phyloP scores from a whole-genome alignment of 2,113 vertebrate species.

The Petrocephalus zakoni region DNA sequence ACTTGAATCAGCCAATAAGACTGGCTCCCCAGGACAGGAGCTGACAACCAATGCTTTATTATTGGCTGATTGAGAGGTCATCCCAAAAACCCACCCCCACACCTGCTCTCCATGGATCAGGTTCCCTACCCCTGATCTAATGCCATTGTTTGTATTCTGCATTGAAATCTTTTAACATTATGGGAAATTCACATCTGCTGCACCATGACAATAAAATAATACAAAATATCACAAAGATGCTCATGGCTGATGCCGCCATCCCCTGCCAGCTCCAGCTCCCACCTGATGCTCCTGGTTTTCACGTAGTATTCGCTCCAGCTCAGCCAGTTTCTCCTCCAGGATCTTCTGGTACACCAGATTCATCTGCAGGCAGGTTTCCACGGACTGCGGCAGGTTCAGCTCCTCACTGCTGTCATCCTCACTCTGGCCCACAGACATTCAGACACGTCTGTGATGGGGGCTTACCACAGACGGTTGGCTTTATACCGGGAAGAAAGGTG shows the following conservation, averaged over 20 bases:
- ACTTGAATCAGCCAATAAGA: too few relatives aligned
- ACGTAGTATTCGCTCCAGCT: constrained; percentile 58
- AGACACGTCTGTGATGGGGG: neutral
- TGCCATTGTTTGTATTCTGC: too few relatives aligned
- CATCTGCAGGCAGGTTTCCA: constrained; percentile 75
- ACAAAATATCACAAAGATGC: neutral
- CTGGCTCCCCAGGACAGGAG: too few relatives aligned
- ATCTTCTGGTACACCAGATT: constrained; percentile 81
- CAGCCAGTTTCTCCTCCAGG: constrained; percentile 69
- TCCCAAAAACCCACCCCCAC: too few relatives aligned
- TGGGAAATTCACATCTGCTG: neutral
- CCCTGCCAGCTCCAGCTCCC: neutral
- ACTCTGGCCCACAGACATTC: constrained; percentile 30
- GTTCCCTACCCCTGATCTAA: too few relatives aligned
- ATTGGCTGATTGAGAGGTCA: too few relatives aligned
- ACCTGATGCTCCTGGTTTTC: constrained; percentile 77
- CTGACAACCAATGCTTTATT: too few relatives aligned
- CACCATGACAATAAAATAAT: neutral
- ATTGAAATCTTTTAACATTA: neutral
- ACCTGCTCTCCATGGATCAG: too few relatives aligned
- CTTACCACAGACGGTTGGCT: neutral
- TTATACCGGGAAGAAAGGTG: neutral
- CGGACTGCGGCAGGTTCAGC: constrained; percentile 55
- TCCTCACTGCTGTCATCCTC: constrained; percentile 51
- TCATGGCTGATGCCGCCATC: neutral